phyloP scores from a whole-genome alignment of 2,888 invertebrate genomes.

The Amphimallon solstitiale region DNA sequence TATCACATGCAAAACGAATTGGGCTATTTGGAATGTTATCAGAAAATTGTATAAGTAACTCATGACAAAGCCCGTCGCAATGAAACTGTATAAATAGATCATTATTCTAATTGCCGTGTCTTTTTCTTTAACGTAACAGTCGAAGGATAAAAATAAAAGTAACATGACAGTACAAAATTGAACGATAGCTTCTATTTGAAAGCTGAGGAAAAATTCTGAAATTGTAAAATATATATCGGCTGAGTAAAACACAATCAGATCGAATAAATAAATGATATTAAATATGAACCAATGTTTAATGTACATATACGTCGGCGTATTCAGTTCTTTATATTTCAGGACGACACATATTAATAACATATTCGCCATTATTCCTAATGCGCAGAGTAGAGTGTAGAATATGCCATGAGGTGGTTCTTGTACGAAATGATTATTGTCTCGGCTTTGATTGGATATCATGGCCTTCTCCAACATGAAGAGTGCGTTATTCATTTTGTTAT shows the following conservation, averaged over 20 bases:
- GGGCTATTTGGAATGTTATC: constrained; percentile 21
- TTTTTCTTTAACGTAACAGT: constrained; percentile 28
- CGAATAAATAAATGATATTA: constrained; percentile 19
- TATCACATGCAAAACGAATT: constrained; percentile 15
- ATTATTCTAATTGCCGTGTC: constrained; percentile 23
- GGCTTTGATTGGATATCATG: constrained; percentile 18
- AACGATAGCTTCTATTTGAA: constrained; percentile 27
- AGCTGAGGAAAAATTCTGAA: constrained; percentile 27
- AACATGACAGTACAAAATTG: constrained; percentile 24
- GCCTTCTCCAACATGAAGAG: constrained; percentile 19
- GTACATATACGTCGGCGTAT: constrained; percentile 22
- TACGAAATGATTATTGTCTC: not conserved
- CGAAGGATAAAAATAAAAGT: constrained; percentile 20
- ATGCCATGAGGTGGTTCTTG: constrained; percentile 25
- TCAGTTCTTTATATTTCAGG: constrained; percentile 24
- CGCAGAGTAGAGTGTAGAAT: constrained; percentile 14
- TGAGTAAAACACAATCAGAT: constrained; percentile 18
- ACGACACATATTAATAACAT: constrained; percentile 24
- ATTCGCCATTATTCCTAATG: constrained; percentile 25
- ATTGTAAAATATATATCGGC: constrained; percentile 27
- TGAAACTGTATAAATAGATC: constrained; percentile 26
- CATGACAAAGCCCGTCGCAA: constrained; percentile 16
- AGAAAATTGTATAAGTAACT: constrained; percentile 28
- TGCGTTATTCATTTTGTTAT: constrained; percentile 13
- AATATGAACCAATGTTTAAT: constrained; percentile 31